These are phyloP conservation scores for Macrophya alboannulata DNA, from an alignment of 2,888 invertebrate genomes.

Conservation along the genomic window DNA sequence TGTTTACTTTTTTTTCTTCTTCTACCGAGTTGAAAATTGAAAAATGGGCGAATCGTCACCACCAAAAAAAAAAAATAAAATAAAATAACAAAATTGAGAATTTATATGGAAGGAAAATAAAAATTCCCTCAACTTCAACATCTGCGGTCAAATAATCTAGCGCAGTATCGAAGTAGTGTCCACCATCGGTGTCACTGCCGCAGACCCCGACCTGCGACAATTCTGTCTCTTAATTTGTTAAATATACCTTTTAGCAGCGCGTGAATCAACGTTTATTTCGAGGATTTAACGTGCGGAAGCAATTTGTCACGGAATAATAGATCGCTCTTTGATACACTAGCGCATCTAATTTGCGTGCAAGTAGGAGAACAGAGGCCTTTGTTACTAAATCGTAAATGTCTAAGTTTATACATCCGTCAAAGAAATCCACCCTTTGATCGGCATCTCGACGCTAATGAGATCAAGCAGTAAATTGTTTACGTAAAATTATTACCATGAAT, in stretches of 20 bases:
- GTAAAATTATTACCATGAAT: not conserved
- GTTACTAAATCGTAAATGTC: constrained; percentile 12
- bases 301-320: constrained; percentile 43
- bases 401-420: constrained; percentile 11
- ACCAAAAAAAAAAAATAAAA: not conserved
- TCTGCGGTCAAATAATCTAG: constrained; percentile 4
- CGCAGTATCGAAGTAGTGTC: not conserved
- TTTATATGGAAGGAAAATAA: not conserved
- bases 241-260: constrained; percentile 13
- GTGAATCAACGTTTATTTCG: constrained; percentile 29
- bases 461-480: not conserved
- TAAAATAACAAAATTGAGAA: not conserved
- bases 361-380: constrained; percentile 23
- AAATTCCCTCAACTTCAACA: not conserved
- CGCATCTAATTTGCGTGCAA: constrained; percentile 37
- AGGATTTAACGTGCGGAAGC: not conserved
- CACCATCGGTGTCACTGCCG: not conserved
- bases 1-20: not conserved
- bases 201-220: constrained; percentile 46
- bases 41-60: not conserved
- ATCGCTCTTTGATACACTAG: constrained; percentile 32
- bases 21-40: not conserved
- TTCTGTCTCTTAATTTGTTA: constrained; percentile 30
- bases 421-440: constrained; percentile 28
- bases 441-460: not conserved